Base-by-base conservation (phyloP, 2,888 invertebrate genomes). In the Coelinius sp. region DNA sequence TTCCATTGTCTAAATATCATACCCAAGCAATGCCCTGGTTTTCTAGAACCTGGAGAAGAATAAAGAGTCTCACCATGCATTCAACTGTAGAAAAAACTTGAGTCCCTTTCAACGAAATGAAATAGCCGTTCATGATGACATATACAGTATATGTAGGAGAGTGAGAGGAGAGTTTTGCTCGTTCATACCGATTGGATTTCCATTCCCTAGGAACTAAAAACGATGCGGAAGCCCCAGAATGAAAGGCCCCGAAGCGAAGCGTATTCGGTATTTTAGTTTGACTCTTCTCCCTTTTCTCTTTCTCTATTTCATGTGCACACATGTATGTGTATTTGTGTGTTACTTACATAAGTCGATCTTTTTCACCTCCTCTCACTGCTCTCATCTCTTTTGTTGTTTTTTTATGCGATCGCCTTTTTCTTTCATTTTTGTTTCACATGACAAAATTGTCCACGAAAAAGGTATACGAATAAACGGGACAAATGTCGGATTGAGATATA, bases 51-150 rank as follows among this genome's bases (percentile, higher is more conserved):
- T 12, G 17, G 17, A 59, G 59, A 59, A 59, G 59, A 59, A 59
- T 59, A 59, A 53, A 53, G 31, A 59, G n/a, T 66, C 49, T 63
- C 59, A 52, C 70, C 41, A 59, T 71, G 64, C 67, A 64, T 65
- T 24, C 31, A 65, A 35, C 64, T 44, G 38, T 20, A n/a, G 6
- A 56, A 52, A 65, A 56, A 62, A 66, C 44, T 27, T 46, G 62
- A 46, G 44, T 25, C 35, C 65, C 68, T 75, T 73, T 75, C 70
- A 75, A 62, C 68, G 68, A 72, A 73, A 73, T 73, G 68, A 73
- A 72, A 75, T 35, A 75, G 56, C 69, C 27, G 27, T 35, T 59
- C 59, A 35, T 59, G 59, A 35, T 14, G 59, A 59, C 59, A 59
- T 59, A 59, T 59, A 59, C 31, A 59, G 25, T 59, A 27, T 35